Conservation (phyloP, 2,888 invertebrate genomes). For the Cryptocephalus moraei region DNA sequence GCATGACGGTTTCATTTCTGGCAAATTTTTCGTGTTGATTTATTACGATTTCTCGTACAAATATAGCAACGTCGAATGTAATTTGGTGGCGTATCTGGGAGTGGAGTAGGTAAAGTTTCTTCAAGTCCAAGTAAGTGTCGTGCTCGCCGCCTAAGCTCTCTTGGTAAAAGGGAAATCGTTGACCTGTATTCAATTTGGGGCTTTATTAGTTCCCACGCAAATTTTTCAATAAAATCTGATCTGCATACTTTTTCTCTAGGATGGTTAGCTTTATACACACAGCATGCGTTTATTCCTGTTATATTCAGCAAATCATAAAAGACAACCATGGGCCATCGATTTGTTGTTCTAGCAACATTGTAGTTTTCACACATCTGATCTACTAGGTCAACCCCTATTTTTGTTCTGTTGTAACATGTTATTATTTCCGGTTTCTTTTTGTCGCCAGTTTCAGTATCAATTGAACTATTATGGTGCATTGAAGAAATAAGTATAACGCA, state of each 20-base stretch:
- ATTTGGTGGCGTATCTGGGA: too few relatives aligned
- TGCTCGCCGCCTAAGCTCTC: too few relatives aligned
- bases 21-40: too few relatives aligned
- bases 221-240: background rate
- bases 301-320: constrained; percentile 20
- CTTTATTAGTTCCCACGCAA: background rate
- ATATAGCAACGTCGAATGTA: too few relatives aligned
- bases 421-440: constrained; percentile 12
- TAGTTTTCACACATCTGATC: constrained; percentile 20
- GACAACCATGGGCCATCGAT: too few relatives aligned
- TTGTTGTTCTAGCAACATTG: constrained; percentile 13
- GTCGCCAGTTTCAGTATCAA: background rate
- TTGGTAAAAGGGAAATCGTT: too few relatives aligned
- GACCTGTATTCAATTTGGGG: background rate
- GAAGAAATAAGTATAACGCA: constrained; percentile 9
- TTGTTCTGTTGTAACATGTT: constrained; percentile 13
- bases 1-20: too few relatives aligned
- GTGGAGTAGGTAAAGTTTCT: too few relatives aligned
- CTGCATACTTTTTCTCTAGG: background rate
- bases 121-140: too few relatives aligned
- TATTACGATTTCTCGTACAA: too few relatives aligned
- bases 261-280: background rate
- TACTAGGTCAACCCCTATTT: constrained; percentile 21
- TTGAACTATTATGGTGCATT: constrained; percentile 11
- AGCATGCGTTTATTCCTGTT: constrained; percentile 16